A percentile compares a stretch with the other conserved stretches of the same genome.
These are phyloP conservation scores for Thermophis baileyi DNA, from an alignment of 2,113 vertebrate genomes.

Conservation along the genomic window DNA sequence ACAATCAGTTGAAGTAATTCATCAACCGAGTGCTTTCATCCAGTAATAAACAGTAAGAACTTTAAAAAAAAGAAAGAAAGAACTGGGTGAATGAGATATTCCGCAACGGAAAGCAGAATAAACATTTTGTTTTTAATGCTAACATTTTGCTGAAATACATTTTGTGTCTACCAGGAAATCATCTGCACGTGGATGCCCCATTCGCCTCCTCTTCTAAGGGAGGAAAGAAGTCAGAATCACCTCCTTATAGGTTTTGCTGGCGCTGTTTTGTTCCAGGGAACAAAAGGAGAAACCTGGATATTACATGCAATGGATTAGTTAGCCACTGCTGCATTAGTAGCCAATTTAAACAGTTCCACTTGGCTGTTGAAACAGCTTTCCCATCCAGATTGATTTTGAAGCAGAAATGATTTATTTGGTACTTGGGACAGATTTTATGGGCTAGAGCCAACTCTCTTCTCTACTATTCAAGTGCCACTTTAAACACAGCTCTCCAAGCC, in stretches of 20 bases:
- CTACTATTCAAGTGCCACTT: fast-evolving
- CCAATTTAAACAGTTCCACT: conserved; percentile 61
- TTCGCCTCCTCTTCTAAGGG: not conserved
- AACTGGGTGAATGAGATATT: not conserved
- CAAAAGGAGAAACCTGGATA: conserved; percentile 39
- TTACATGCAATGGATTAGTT: conserved; percentile 53
- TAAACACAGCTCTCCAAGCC: not conserved
- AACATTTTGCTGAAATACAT: not conserved
- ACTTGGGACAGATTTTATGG: conserved; percentile 46
- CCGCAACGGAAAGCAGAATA: not conserved
- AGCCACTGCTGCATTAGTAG: conserved; percentile 19
- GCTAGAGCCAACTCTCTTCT: not conserved
- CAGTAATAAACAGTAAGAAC: not conserved
- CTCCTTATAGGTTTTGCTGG: conserved; percentile 29
- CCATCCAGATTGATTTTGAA: conserved; percentile 38
- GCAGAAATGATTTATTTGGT: conserved; percentile 51
- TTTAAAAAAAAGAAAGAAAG: not conserved
- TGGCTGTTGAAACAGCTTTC: conserved; percentile 56
- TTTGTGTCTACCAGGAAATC: not conserved
- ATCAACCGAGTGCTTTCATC: not conserved
- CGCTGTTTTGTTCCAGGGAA: not conserved
- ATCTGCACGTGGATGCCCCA: conserved; percentile 20
- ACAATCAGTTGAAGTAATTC: not conserved
- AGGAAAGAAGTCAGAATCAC: conserved; percentile 37
- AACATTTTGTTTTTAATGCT: not conserved